phyloP scores from a whole-genome alignment of 1,140 invertebrate genomes.

The Phthorimaea operculella region DNA sequence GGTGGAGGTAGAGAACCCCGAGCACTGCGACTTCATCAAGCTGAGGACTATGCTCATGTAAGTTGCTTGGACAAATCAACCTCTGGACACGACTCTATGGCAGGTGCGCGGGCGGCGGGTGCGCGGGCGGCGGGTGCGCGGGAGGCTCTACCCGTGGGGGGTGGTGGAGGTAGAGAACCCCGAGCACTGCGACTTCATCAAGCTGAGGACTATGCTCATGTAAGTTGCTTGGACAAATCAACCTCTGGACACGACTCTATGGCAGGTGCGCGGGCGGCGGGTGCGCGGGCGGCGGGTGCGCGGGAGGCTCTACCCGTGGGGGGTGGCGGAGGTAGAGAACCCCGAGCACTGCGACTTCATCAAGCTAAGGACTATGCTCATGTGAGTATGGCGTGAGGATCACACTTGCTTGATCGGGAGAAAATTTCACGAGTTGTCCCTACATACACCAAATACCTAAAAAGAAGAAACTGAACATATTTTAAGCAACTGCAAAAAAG shows the following conservation, averaged over 20 bases:
- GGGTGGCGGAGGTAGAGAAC: slow-evolving; percentile 99
- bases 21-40: slow-evolving; percentile 99
- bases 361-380: slow-evolving; percentile 89
- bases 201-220: slow-evolving; percentile 97
- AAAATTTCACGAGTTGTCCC: too few relatives aligned
- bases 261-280: slow-evolving; percentile 97
- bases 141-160: slow-evolving; percentile 97
- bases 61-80: too few relatives aligned
- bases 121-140: slow-evolving; percentile 88
- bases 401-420: too few relatives aligned
- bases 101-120: slow-evolving; percentile 97
- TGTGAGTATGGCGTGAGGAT: too few relatives aligned
- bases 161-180: slow-evolving; percentile 99
- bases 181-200: slow-evolving; percentile 98
- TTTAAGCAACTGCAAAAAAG: too few relatives aligned
- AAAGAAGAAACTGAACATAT: too few relatives aligned
- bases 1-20: slow-evolving; percentile 99
- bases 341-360: slow-evolving; percentile 99
- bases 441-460: too few relatives aligned
- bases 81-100: too few relatives aligned
- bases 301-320: slow-evolving; percentile 97
- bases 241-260: too few relatives aligned
- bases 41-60: slow-evolving; percentile 97
- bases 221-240: too few relatives aligned
- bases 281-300: slow-evolving; percentile 89